Evolutionary conservation across 2,888 invertebrate species (phyloP), one percentile per base, ranked within the genome.

Genomic region (Noctua fimbriata): DNA sequence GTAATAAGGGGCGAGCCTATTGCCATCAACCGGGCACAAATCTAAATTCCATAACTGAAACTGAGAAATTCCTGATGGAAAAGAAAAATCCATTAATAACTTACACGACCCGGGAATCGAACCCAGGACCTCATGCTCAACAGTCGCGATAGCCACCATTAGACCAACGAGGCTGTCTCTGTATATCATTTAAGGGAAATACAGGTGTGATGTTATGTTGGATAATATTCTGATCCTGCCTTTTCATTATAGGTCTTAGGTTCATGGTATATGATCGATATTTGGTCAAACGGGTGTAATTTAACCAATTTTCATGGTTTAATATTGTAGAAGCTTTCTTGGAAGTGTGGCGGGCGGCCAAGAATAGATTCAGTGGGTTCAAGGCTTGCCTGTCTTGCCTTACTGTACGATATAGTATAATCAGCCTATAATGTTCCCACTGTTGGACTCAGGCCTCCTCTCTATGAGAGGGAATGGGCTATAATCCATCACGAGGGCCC

Each of bases 251-350:
- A 9, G 58, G n/a, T 5, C 58, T 60, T 60, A 28, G 28, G 67
- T n/a, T 58, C 52, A 28, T 0, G 4, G 16, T 36, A 65, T 36
- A 65, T 36, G 12, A 72, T 81, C 81, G 81, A 83, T 85, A 85
- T 63, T 63, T 49, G 21, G 28, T 16, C n/a, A 28, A 63, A 32
- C 49, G 55, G 36, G 3, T 58, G 16, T 65, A 69, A 36, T 36
- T 32, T 41, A 44, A 74, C 55, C 63, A 72, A 80, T 80, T 63
- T 71, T 58, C 73, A 32, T 69, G 28, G 74, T 74, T 79, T 2
- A 67, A 74, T 69, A 69, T 72, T 74, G 44, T 58, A 80, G 49
- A 24, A 49, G 41, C 12, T 32, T 79, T 79, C 80, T 69, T 72
- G 32, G 85, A 80, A 83, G 9, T 63, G 24, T 52, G 47, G 80